Conservation (phyloP, 2,888 invertebrate genomes). For the Coelinius sp. region DNA sequence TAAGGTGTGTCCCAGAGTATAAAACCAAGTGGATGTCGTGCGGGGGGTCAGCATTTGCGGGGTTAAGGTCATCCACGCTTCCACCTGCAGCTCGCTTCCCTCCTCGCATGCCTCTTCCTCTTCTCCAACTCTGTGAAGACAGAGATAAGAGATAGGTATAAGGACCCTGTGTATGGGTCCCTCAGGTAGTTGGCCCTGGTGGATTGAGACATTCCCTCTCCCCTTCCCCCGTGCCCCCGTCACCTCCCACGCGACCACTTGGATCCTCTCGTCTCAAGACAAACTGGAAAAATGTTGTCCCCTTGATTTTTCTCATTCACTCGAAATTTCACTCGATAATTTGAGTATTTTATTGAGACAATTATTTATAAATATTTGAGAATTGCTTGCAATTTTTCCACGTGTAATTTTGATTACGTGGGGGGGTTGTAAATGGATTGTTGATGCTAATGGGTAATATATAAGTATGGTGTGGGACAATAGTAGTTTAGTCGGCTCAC, state of each 20-base stretch:
- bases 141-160: conserved; percentile 22
- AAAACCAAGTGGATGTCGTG: conserved; percentile 36
- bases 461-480: conserved; percentile 32
- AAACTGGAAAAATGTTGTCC: conserved; percentile 52
- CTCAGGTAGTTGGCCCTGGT: conserved; percentile 46
- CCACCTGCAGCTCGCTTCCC: conserved; percentile 37
- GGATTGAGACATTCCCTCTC: conserved; percentile 45
- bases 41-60: conserved; percentile 53
- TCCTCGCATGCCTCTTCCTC: background rate
- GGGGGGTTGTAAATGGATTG: background rate
- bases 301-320: background rate
- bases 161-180: conserved; percentile 11
- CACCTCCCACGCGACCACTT: conserved; percentile 60
- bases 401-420: background rate
- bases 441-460: background rate
- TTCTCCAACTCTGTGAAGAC: conserved; percentile 6
- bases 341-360: no score
- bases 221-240: conserved; percentile 40
- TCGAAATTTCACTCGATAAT: background rate
- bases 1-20: conserved; percentile 56
- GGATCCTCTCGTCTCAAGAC: conserved; percentile 31
- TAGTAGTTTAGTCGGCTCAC: conserved; percentile 39
- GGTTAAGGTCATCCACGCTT: conserved; percentile 48
- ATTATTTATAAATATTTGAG: no score
- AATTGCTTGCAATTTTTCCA: background rate